These are phyloP conservation scores for Anastrepha obliqua DNA, from an alignment of 1,140 invertebrate species.

Conservation along the genomic window DNA sequence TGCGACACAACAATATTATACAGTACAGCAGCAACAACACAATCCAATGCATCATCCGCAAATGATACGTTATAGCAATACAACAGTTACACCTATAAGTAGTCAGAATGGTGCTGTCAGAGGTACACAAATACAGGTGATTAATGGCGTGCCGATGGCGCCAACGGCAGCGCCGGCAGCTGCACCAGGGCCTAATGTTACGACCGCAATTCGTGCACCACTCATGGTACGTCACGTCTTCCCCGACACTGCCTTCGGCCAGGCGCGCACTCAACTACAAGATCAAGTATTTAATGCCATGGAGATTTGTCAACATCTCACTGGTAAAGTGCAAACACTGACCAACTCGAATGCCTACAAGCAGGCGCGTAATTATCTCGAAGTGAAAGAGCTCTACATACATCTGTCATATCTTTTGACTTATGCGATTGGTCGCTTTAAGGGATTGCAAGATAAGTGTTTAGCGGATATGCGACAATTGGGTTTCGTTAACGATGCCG, in stretches of 20 bases:
- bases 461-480: constrained; percentile 70
- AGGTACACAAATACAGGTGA: constrained; percentile 53
- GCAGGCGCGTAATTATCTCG: constrained; percentile 65
- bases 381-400: constrained; percentile 72
- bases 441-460: constrained; percentile 72
- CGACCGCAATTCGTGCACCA: constrained; percentile 61
- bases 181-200: not conserved
- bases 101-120: constrained; percentile 55
- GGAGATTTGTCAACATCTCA: constrained; percentile 73
- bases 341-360: constrained; percentile 73
- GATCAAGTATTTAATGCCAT: constrained; percentile 71
- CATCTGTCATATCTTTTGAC: constrained; percentile 73
- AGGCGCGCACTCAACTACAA: constrained; percentile 67
- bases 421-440: constrained; percentile 72
- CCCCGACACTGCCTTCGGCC: constrained; percentile 63
- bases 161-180: constrained; percentile 58
- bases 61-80: constrained; percentile 55
- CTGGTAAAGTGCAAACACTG: constrained; percentile 68
- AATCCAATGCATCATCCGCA: constrained; percentile 53
- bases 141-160: constrained; percentile 52
- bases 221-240: constrained; percentile 59
- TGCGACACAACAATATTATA: constrained; percentile 6
- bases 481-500: constrained; percentile 71
- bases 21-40: constrained; percentile 33
- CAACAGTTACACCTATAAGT: constrained; percentile 48